Evolutionary conservation across 2,888 invertebrate species (phyloP).

Genomic region (Elegia similella): DNA sequence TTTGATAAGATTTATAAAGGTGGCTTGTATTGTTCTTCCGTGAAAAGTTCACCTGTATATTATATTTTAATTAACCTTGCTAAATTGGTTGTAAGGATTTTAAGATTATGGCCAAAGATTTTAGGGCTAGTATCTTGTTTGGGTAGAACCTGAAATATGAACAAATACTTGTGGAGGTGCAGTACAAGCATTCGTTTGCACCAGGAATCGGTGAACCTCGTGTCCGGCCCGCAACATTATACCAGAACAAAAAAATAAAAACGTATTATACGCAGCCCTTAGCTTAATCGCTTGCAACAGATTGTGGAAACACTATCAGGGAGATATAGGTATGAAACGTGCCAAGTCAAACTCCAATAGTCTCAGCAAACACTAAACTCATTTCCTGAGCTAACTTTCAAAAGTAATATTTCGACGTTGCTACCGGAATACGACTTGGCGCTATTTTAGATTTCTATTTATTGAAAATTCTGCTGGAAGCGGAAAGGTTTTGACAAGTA

Average conservation of each 20-base stretch:
- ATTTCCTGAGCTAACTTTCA: slow-evolving; percentile 15
- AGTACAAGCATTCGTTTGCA: no score
- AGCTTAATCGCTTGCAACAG: slow-evolving; percentile 5
- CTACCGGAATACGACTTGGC: slow-evolving; percentile 8
- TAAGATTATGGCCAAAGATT: no score
- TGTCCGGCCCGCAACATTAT: no score
- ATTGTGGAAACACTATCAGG: slow-evolving; percentile 11
- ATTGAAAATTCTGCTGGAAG: not conserved
- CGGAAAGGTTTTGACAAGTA: slow-evolving; percentile 7
- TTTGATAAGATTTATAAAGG: no score
- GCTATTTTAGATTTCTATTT: slow-evolving; percentile 8
- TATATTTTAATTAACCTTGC: no score
- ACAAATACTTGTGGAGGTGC: no score
- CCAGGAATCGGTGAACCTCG: no score
- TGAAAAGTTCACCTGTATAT: no score
- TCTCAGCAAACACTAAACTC: slow-evolving; percentile 11
- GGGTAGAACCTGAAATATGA: no score
- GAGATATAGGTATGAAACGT: slow-evolving; percentile 6
- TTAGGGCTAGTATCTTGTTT: no score
- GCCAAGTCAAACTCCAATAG: slow-evolving; percentile 9
- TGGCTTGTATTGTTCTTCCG: no score
- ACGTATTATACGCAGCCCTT: not conserved
- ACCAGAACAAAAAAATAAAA: not conserved
- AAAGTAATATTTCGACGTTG: slow-evolving; percentile 7
- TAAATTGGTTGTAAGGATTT: no score